Conservation (phyloP, 2,113 vertebrate species). For the Coptodon bakossiorum region DNA sequence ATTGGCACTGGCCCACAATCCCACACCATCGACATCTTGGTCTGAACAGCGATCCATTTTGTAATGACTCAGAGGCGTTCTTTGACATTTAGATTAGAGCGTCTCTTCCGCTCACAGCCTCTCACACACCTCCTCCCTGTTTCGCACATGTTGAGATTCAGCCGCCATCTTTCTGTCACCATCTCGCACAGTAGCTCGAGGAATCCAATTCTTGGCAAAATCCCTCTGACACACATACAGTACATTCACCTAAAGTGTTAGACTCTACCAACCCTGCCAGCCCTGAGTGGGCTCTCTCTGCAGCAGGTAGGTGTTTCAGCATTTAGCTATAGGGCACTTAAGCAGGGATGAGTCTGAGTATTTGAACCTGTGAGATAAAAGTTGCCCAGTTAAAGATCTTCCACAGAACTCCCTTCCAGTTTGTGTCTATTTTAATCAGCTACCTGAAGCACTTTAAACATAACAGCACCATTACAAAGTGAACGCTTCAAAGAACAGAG, state of each 20-base stretch:
- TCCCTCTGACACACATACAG: background rate
- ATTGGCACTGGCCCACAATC: background rate
- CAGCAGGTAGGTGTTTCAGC: background rate
- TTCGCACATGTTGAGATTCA: slow-evolving; percentile 6
- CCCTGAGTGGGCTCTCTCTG: background rate
- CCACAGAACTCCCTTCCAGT: background rate
- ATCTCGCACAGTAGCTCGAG: background rate
- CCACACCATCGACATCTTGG: background rate
- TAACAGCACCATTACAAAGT: background rate
- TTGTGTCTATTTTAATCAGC: background rate
- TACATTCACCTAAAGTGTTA: background rate
- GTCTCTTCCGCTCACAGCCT: background rate
- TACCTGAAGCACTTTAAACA: background rate
- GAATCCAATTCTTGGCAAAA: background rate
- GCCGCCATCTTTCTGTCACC: background rate
- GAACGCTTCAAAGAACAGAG: background rate
- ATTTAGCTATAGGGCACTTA: background rate
- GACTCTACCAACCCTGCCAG: background rate
- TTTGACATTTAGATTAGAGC: slow-evolving; percentile 36
- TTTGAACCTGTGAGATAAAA: background rate
- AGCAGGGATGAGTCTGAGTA: background rate
- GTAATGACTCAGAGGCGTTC: background rate
- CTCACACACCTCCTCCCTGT: background rate
- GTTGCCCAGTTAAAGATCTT: background rate
- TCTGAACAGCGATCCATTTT: background rate